phyloP scores from a whole-genome alignment of 2,888 invertebrate species.

The Tachystola acroxantha region DNA sequence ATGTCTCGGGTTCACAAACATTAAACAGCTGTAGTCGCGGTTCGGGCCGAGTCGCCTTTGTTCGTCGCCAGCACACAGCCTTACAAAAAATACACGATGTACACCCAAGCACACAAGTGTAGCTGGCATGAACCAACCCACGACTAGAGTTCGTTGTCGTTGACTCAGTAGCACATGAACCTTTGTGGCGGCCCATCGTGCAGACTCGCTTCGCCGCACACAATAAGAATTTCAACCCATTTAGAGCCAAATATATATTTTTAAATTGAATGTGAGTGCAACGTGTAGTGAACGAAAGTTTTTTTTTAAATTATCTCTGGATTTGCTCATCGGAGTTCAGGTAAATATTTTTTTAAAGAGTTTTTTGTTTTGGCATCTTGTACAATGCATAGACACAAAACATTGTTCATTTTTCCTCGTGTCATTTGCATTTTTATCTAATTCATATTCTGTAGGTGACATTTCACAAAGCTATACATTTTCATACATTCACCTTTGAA shows the following conservation, averaged over 20 bases:
- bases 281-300: slow-evolving; percentile 26
- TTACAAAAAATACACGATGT: slow-evolving; percentile 27
- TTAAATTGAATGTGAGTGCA: slow-evolving; percentile 27
- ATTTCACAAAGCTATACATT: no score
- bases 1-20: slow-evolving; percentile 59
- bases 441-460: no score
- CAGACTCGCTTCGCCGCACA: slow-evolving; percentile 22
- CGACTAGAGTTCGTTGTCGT: slow-evolving; percentile 49
- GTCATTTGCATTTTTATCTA: no score
- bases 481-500: no score
- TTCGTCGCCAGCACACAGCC: slow-evolving; percentile 32
- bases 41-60: slow-evolving; percentile 54
- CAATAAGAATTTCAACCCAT: slow-evolving; percentile 29
- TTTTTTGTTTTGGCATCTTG: not conserved
- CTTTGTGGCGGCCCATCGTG: slow-evolving; percentile 16
- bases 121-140: slow-evolving; percentile 15
- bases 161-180: slow-evolving; percentile 38
- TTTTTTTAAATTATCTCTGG: slow-evolving; percentile 24
- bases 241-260: slow-evolving; percentile 24
- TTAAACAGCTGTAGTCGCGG: slow-evolving; percentile 63
- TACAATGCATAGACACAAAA: not conserved
- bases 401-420: not conserved
- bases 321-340: slow-evolving; percentile 31
- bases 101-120: slow-evolving; percentile 15
- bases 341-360: slow-evolving; percentile 15